Evolutionary conservation across 2,113 vertebrate genomes (phyloP), one percentile per base, ranked within the genome.

Genomic region (Bufo gargarizans): DNA sequence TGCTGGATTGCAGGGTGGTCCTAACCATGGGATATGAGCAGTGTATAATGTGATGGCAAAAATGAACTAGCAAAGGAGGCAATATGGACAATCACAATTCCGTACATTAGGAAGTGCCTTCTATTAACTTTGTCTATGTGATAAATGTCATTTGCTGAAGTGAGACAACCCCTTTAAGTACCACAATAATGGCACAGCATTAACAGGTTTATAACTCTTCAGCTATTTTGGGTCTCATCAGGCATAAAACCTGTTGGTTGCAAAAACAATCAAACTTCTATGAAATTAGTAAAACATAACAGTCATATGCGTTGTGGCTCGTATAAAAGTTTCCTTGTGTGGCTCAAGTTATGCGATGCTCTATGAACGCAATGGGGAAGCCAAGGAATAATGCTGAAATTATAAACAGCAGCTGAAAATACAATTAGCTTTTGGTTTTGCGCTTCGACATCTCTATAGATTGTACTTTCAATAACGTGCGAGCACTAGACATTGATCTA

Each of bases 321-420:
- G 12, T 45, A 71, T 71, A 45, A 71, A 71, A 74, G 71, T 74
- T 47, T 74, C 0, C 16, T 47, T 4, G 3, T 47, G 43, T 47
- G 43, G 14, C 43, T 49, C 47, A 20, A 19, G 3, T 4, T 43
- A 13, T 43, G 22, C 49, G 45, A 76, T 33, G 1, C 33, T 33
- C 49, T 76, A 76, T 50, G 19, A 76, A 76, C 72, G 4, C 72
- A 76, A 50, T 17, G 17, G 45, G 72, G 50, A 76, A 76, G 45
- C 47, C 2, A 76, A 76, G 33, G 20, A 76, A 76, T 76, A 20
- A 50, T 76, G 43, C 17, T 50, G 72, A 50, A 76, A 16, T 50
- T 76, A 47, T 76, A 76, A 76, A 76, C 72, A 76, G 45, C 45
- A 49, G 45, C 72, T 9, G 43, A 76, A 76, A 76, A 50, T 76